Base-by-base conservation (phyloP, 1,140 invertebrate genomes). In the Saxidomus purpurata region DNA sequence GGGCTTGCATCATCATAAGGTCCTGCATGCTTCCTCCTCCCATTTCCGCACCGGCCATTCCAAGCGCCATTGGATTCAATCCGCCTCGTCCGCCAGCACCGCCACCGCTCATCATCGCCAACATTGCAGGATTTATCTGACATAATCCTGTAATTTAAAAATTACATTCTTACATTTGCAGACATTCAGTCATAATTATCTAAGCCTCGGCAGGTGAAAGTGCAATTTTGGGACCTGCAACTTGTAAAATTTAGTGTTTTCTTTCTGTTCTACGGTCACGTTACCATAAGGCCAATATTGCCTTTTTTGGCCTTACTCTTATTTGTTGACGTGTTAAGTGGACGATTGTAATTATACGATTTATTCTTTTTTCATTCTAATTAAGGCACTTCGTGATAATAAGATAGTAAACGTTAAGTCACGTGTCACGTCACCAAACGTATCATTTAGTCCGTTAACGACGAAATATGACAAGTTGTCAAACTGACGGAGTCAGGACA, bases 111-210 rank as follows among this genome's bases (percentile, higher is more conserved):
- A 79, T 63, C 55, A 63, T 25, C 0, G 80, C 80, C n/a, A 82
- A 28, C 59, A 82, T 43, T 2, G 31, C 36, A 2, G 80, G 61
- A 63, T 36, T 82, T 11, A 71, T 25, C 63, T 84, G 82, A 36
- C 82, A 84, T 52, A 52, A n/a, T n/a, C n/a, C 82, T 84, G 81
- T 19, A 83, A 82, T 40, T 40, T 17, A n/a, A n/a, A n/a, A n/a
- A n/a, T n/a, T n/a, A n/a, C n/a, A n/a, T n/a, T n/a, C n/a, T n/a
- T n/a, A n/a, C n/a, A n/a, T n/a, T n/a, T n/a, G n/a, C n/a, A n/a
- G n/a, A n/a, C n/a, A n/a, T n/a, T n/a, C n/a, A n/a, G n/a, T n/a
- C n/a, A n/a, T n/a, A n/a, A n/a, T n/a, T n/a, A n/a, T n/a, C n/a
- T n/a, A n/a, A n/a, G n/a, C n/a, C n/a, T n/a, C n/a, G n/a, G n/a